These are phyloP conservation scores for Porites divaricata DNA, from an alignment of 92 coral and sea anemone genomes.

Conservation along the genomic window DNA sequence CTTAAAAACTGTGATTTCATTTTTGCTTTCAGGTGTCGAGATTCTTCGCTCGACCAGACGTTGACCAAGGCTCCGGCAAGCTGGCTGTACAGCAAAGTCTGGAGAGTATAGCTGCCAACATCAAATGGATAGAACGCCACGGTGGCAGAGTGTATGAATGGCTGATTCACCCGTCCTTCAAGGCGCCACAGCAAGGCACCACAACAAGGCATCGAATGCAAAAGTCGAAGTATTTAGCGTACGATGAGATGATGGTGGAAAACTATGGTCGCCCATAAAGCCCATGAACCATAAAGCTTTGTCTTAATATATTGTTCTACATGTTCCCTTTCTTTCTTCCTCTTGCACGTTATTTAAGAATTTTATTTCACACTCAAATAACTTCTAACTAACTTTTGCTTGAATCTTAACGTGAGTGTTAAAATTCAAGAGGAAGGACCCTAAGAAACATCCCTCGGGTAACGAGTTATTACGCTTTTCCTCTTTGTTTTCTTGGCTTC, in stretches of 20 bases:
- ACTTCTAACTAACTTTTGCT: too few relatives aligned
- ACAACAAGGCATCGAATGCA: not conserved
- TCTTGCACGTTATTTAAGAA: too few relatives aligned
- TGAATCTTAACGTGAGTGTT: too few relatives aligned
- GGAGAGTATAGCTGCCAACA: constrained; percentile 77
- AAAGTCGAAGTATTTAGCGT: not conserved
- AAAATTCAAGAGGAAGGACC: too few relatives aligned
- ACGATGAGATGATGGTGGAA: constrained; percentile 9
- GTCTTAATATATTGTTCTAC: not conserved
- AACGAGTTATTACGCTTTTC: too few relatives aligned
- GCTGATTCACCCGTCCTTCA: constrained; percentile 17
- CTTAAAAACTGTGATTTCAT: not conserved
- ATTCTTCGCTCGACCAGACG: constrained; percentile 44
- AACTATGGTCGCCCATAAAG: constrained; percentile 42
- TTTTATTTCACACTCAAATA: too few relatives aligned
- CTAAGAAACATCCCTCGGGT: too few relatives aligned
- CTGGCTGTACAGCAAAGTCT: constrained; percentile 68
- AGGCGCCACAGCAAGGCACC: too few relatives aligned
- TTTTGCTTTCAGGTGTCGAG: constrained; percentile 43
- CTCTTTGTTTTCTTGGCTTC: too few relatives aligned
- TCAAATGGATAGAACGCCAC: constrained; percentile 64
- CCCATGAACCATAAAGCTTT: not conserved
- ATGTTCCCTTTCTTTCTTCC: not conserved
- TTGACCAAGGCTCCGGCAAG: constrained; percentile 59
- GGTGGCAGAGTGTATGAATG: constrained; percentile 36